Evolutionary conservation across 2,113 vertebrate species (phyloP).

Genomic region (Prochilodus magdalenae): DNA sequence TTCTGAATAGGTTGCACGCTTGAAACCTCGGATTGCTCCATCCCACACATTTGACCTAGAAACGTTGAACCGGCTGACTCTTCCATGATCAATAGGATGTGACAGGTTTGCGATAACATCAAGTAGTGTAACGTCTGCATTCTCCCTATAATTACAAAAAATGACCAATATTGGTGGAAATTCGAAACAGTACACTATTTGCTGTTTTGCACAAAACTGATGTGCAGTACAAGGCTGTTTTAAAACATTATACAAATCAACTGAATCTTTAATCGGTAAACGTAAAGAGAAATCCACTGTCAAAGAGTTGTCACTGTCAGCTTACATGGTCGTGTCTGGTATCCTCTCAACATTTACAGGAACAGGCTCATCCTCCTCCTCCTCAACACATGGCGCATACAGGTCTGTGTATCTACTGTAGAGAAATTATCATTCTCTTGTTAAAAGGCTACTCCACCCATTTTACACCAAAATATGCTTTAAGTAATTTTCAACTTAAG

Average conservation of each 20-base stretch:
- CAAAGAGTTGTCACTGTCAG: not conserved
- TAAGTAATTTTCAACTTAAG: too few species aligned
- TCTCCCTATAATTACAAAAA: conserved; percentile 37
- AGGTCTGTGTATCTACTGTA: conserved; percentile 6
- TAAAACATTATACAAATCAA: not conserved
- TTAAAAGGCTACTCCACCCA: conserved; percentile 9
- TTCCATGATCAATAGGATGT: conserved; percentile 42
- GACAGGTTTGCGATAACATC: conserved; percentile 41
- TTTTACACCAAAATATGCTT: not conserved
- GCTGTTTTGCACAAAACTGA: conserved; percentile 17
- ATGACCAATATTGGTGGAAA: conserved; percentile 23
- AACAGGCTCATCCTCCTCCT: not conserved
- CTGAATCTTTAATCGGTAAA: not conserved
- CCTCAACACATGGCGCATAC: not conserved
- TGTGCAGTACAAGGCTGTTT: conserved; percentile 22
- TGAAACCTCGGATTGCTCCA: conserved; percentile 46
- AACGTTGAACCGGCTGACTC: conserved; percentile 8
- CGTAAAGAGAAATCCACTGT: conserved; percentile 24
- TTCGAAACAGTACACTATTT: conserved; percentile 14
- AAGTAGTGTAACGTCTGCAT: conserved; percentile 42
- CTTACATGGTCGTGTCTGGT: conserved; percentile 27
- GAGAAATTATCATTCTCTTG: conserved; percentile 7
- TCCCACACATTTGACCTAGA: conserved; percentile 33
- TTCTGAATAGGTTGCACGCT: conserved; percentile 46
- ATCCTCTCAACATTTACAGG: not conserved